Evolutionary conservation across 2,888 invertebrate species (phyloP).

Genomic region (Hydrotaea diabolus): DNA sequence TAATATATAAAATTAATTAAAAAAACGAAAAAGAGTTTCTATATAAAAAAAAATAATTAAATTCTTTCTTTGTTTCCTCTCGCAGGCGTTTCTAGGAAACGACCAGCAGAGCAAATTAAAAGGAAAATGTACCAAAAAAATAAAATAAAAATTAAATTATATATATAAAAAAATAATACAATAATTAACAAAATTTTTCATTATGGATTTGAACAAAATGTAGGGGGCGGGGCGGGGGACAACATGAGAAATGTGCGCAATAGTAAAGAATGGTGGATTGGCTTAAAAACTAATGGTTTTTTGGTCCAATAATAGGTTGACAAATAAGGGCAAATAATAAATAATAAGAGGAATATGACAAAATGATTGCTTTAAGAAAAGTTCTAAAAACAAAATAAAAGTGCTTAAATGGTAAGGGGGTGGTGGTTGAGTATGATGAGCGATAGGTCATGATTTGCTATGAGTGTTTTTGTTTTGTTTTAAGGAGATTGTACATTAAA

Average conservation of each 20-base stretch:
- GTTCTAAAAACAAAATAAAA: slow-evolving; percentile 58
- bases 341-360: slow-evolving; percentile 25
- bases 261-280: slow-evolving; percentile 45
- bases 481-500: slow-evolving; percentile 63
- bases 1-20: slow-evolving; percentile 70
- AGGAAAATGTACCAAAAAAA: slow-evolving; percentile 52
- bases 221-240: not conserved
- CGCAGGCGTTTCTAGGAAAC: slow-evolving; percentile 19
- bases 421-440: slow-evolving; percentile 21
- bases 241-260: slow-evolving; percentile 1
- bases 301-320: slow-evolving; percentile 81
- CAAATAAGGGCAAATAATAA: slow-evolving; percentile 68
- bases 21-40: slow-evolving; percentile 52
- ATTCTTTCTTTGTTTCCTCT: slow-evolving; percentile 51
- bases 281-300: slow-evolving; percentile 82
- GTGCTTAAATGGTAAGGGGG: slow-evolving; percentile 43
- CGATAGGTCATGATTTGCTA: slow-evolving; percentile 43
- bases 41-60: slow-evolving; percentile 40
- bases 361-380: not conserved
- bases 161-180: slow-evolving; percentile 68
- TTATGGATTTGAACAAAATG: not conserved
- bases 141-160: slow-evolving; percentile 39
- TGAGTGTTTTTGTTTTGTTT: no score
- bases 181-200: slow-evolving; percentile 57
- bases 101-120: slow-evolving; percentile 21